These are phyloP conservation scores for Cettia cetti DNA, from an alignment of 2,113 vertebrate species.

Conservation along the genomic window DNA sequence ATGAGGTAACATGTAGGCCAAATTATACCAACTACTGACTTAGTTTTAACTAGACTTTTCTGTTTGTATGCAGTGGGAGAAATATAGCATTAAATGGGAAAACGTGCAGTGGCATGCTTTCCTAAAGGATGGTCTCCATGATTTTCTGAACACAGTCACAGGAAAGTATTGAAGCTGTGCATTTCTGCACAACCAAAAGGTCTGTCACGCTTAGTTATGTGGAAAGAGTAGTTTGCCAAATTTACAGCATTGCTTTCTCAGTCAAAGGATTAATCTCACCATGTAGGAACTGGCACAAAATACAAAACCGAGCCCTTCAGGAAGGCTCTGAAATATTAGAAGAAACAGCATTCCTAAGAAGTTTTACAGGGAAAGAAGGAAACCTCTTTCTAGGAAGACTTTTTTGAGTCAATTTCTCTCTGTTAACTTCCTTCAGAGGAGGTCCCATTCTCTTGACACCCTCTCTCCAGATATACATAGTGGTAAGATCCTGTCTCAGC, in stretches of 20 bases:
- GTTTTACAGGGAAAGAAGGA: background rate
- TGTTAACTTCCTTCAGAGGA: background rate
- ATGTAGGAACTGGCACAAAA: background rate
- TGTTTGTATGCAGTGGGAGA: background rate
- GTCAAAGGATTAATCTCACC: background rate
- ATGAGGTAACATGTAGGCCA: background rate
- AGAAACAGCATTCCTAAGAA: background rate
- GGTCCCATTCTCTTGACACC: background rate
- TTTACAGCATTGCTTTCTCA: background rate
- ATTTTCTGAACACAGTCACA: background rate
- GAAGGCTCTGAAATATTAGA: background rate
- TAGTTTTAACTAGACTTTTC: background rate
- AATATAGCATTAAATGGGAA: background rate
- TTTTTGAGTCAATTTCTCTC: background rate
- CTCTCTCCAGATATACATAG: background rate
- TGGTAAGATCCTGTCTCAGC: background rate
- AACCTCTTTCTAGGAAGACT: background rate
- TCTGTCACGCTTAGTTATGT: background rate
- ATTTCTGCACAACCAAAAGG: background rate
- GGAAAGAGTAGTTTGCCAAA: background rate
- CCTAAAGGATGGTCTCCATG: background rate
- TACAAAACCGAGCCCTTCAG: background rate
- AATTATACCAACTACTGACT: background rate
- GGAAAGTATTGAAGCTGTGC: background rate
- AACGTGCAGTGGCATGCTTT: background rate